Base-by-base conservation (phyloP, 2,888 invertebrate genomes). In the Onchidella celtica region DNA sequence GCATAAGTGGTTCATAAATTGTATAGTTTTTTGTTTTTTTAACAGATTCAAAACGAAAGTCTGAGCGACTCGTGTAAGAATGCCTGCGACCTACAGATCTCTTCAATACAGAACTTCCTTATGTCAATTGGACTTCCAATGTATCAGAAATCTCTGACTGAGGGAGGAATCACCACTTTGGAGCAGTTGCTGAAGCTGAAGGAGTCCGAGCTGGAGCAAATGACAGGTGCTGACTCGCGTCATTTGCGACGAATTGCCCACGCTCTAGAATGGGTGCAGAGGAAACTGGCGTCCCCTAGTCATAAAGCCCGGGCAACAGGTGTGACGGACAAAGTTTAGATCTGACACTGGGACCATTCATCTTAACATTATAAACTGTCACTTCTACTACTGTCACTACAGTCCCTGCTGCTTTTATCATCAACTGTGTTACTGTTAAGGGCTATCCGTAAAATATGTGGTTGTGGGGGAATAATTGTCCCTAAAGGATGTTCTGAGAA, bases 81-180 rank as follows among this genome's bases (percentile, higher is more conserved):
- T 38, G 90, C 92, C 24, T 90, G 90, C 80, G 92, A 93, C 86
- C 88, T 92, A 34, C 91, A 92, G 86, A 91, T 92, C 68, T 87
- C 89, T 14, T 90, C 91, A 38, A 84, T 93, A 11, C 86, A 88
- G n/a, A 90, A 90, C 68, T 93, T 93, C 88, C 90, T 93, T 55
- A 88, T 88, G 34, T 92, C 92, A 40, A 89, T 93, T 55, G 93
- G 93, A 40, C 88, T 93, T 74, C 93, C 93, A 11, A 93, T 93
- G 92, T 93, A 93, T 86, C 74, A 83, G 17, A 82, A 85, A 29
- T 36, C 79, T n/a, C 86, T 91, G 69, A 69, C 83, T 40, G 81
- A 85, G 21, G 86, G 85, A 59, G 88, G 88, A 9, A 85, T 85
- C 47, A 82, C 83, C 29, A 87, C 90, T 9, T 86, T 92, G 36